Evolutionary conservation across 2,888 invertebrate genomes (phyloP).

Genomic region (Apocheima hispidaria): DNA sequence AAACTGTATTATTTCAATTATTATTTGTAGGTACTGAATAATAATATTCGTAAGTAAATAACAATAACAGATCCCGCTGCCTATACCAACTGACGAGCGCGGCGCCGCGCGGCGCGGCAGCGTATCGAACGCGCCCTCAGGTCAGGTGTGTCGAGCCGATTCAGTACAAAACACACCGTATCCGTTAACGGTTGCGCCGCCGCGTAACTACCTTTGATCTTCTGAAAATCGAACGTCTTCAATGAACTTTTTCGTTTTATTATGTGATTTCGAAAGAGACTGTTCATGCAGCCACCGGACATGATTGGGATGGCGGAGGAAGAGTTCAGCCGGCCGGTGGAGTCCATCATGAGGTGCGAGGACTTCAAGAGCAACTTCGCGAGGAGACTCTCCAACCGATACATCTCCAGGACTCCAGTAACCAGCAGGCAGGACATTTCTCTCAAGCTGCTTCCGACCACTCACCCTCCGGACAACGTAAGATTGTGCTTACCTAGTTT

Average conservation of each 20-base stretch:
- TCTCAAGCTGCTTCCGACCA: slow-evolving; percentile 60
- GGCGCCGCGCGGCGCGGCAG: no score
- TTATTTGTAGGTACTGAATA: no score
- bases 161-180: slow-evolving; percentile 48
- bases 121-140: slow-evolving; percentile 13
- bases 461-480: slow-evolving; percentile 60
- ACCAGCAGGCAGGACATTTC: slow-evolving; percentile 58
- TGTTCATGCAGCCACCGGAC: slow-evolving; percentile 65
- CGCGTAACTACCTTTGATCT: slow-evolving; percentile 49
- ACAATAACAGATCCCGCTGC: not conserved
- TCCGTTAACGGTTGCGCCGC: slow-evolving; percentile 46
- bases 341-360: slow-evolving; percentile 81
- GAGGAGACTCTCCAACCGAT: slow-evolving; percentile 78
- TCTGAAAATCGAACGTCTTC: slow-evolving; percentile 47
- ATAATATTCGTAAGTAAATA: not conserved
- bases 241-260: slow-evolving; percentile 55
- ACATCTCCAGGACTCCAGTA: slow-evolving; percentile 64
- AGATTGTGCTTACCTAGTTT: slow-evolving; percentile 48
- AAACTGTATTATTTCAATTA: no score
- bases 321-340: slow-evolving; percentile 75
- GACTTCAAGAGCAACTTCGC: slow-evolving; percentile 83
- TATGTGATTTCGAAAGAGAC: slow-evolving; percentile 56
- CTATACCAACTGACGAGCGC: no score
- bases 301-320: slow-evolving; percentile 57
- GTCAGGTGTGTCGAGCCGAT: slow-evolving; percentile 1